Evolutionary conservation across 2,797 vertebrate species (phyloP).

Genomic region (Eulemur mongoz): DNA sequence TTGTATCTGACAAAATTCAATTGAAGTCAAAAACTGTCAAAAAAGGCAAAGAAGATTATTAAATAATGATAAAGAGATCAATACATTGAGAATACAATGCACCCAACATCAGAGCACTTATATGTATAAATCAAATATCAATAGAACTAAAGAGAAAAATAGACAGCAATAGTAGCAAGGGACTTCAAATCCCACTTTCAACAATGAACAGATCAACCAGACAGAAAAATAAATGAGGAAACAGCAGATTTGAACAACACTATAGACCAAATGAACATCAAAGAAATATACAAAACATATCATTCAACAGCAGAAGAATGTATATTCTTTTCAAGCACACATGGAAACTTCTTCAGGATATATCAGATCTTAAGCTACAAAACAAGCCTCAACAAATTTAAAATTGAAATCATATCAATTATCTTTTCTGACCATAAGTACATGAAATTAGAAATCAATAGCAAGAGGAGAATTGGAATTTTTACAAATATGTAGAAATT

Average conservation of each 20-base stretch:
- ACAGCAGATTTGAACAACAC: neutral
- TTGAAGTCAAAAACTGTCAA: neutral
- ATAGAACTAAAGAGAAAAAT: neutral
- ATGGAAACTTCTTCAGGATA: neutral
- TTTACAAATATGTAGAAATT: neutral
- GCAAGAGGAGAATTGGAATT: neutral
- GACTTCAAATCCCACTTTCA: neutral
- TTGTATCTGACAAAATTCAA: neutral
- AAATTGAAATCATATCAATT: neutral
- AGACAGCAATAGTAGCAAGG: neutral
- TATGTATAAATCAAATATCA: neutral
- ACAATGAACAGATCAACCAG: neutral
- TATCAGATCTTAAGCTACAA: neutral
- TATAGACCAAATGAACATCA: neutral
- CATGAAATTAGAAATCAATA: neutral
- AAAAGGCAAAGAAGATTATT: neutral
- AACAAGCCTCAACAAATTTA: neutral
- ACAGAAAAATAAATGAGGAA: neutral
- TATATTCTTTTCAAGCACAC: neutral
- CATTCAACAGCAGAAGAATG: neutral
- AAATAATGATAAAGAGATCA: neutral
- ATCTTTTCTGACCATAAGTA: neutral
- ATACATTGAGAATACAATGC: neutral
- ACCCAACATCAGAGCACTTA: neutral
- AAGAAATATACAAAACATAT: neutral